Evolutionary conservation across 2,888 invertebrate genomes (phyloP).

Genomic region (Pterostichus niger): DNA sequence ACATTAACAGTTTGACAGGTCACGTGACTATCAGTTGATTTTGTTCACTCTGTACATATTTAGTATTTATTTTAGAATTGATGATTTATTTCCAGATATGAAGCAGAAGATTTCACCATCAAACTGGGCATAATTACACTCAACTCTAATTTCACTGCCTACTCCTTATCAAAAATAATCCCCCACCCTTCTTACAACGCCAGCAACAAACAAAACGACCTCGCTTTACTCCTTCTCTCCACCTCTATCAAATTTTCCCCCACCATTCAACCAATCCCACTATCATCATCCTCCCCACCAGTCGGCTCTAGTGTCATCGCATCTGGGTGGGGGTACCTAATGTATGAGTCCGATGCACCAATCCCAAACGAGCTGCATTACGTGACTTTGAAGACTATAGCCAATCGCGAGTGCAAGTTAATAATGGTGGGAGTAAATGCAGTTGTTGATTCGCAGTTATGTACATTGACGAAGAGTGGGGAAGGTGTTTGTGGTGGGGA

Average conservation of each 20-base stretch:
- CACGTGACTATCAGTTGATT: neutral
- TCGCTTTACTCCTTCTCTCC: slow-evolving; percentile 53
- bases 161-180: slow-evolving; percentile 14
- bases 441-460: slow-evolving; percentile 7
- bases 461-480: slow-evolving; percentile 50
- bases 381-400: neutral
- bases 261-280: slow-evolving; percentile 33
- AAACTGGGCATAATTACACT: neutral
- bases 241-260: slow-evolving; percentile 39
- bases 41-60: no score
- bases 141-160: neutral
- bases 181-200: slow-evolving; percentile 21
- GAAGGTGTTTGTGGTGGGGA: slow-evolving; percentile 77
- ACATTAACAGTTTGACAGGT: no score
- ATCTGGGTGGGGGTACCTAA: slow-evolving; percentile 65
- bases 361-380: neutral
- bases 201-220: slow-evolving; percentile 47
- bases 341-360: neutral
- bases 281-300: slow-evolving; percentile 34
- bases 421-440: neutral
- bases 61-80: neutral
- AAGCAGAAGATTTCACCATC: neutral
- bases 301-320: slow-evolving; percentile 28
- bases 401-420: neutral
- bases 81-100: neutral